Evolutionary conservation across 1,140 invertebrate species (phyloP), one percentile per base, ranked within the genome.

Genomic region (Ostrea denselamellosa): DNA sequence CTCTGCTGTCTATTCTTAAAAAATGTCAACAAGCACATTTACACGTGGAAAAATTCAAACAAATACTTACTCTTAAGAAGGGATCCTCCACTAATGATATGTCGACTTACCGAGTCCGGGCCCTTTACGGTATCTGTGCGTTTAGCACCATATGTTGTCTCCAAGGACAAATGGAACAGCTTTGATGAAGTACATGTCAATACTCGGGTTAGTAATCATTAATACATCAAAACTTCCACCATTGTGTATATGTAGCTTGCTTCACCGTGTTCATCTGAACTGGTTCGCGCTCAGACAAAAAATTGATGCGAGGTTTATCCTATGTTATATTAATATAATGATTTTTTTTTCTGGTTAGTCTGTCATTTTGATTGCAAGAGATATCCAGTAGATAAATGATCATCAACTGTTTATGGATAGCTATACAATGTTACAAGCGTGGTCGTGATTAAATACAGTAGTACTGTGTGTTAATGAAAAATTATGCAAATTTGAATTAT

Each of bases 221-320:
- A 77, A 77, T 77, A 77, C 68, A 77, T 77, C 68, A 77, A 25
- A 77, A 77, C 68, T 77, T 28, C 68, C 68, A 34, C 22, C 68
- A 77, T 77, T 77, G 68, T 77, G 22, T 25, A 34, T 19, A n/a
- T 77, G 68, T 14, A 25, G 25, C 68, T 12, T 77, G 68, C 12
- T 77, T 77, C 28, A 34, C 22, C 28, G 68, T 77, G 25, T 77
- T 14, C 68, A 8, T 77, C 68, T 4, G 28, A 77, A 34, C 68
- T 25, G 68, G 12, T 14, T 28, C 68, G 22, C 25, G 25, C 25
- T 77, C 28, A 44, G 12, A 77, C 68, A 77, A 62, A 62, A 77
- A 34, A 77, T 77, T 77, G 68, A 77, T 77, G 28, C 68, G 68
- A 77, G 25, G 25, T 77, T 17, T 77, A 25, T 77, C 25, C 68